Evolutionary conservation across 2,113 vertebrate genomes (phyloP).

Genomic region (Lagopus muta): DNA sequence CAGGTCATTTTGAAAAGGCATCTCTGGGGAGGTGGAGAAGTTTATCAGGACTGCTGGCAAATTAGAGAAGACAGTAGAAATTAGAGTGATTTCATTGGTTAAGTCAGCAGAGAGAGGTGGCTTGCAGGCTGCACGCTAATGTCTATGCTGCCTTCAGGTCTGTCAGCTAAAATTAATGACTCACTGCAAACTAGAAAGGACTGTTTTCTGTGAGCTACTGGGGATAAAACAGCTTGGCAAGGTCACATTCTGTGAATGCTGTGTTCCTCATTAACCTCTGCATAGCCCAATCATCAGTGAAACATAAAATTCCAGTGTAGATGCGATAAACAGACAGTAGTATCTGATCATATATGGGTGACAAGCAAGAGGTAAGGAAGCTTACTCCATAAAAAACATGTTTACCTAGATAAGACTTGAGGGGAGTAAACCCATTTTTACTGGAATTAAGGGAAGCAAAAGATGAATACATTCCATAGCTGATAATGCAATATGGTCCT

Average conservation of each 20-base stretch:
- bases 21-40: not conserved
- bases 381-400: not conserved
- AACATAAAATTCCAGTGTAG: constrained; percentile 30
- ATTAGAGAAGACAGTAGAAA: constrained; percentile 68
- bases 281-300: constrained; percentile 29
- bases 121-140: constrained; percentile 35
- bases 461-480: not conserved
- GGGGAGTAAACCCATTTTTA: not conserved
- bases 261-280: constrained; percentile 54
- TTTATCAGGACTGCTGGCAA: constrained; percentile 42
- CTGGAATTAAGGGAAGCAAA: not conserved
- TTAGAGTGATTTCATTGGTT: constrained; percentile 60
- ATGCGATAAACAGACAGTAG: not conserved
- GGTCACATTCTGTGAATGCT: constrained; percentile 33
- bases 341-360: not conserved
- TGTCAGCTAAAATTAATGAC: constrained; percentile 74
- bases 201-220: constrained; percentile 41
- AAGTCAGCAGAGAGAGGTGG: constrained; percentile 66
- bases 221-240: constrained; percentile 60
- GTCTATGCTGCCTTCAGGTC: constrained; percentile 63
- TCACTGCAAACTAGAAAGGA: constrained; percentile 59
- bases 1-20: constrained; percentile 33
- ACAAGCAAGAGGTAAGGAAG: not conserved
- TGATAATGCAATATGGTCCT: not conserved
- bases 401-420: not conserved